phyloP scores from a whole-genome alignment of 2,888 invertebrate species.

The Allophyes oxyacanthae region DNA sequence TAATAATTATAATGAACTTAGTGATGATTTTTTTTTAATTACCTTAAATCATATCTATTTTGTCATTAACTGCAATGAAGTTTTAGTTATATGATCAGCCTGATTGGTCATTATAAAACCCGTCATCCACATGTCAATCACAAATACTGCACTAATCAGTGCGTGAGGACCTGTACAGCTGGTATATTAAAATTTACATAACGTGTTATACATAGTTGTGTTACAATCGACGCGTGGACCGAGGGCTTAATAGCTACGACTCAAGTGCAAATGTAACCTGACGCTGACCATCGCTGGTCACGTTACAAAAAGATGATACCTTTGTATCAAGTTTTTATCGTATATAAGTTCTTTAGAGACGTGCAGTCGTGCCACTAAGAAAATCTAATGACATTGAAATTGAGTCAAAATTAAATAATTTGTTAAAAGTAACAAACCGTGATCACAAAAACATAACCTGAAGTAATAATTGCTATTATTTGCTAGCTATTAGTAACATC shows the following conservation, averaged over 20 bases:
- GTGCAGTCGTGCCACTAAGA: slow-evolving; percentile 35
- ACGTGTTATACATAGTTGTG: slow-evolving; percentile 31
- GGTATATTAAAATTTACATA: slow-evolving; percentile 37
- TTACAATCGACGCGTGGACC: slow-evolving; percentile 24
- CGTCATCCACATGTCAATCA: slow-evolving; percentile 32
- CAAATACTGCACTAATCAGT: slow-evolving; percentile 48
- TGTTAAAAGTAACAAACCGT: too few species aligned
- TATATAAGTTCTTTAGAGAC: slow-evolving; percentile 28
- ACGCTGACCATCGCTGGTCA: slow-evolving; percentile 66
- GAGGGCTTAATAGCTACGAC: slow-evolving; percentile 23
- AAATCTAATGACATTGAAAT: slow-evolving; percentile 28
- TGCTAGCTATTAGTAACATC: too few species aligned
- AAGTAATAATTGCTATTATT: too few species aligned
- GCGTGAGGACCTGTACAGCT: slow-evolving; percentile 45
- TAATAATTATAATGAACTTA: too few species aligned
- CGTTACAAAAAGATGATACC: slow-evolving; percentile 62
- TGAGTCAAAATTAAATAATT: background rate
- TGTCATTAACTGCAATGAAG: too few species aligned
- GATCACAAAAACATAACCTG: too few species aligned
- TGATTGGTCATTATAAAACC: slow-evolving; percentile 18
- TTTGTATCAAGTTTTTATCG: slow-evolving; percentile 57
- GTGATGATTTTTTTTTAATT: too few species aligned
- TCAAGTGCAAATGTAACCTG: slow-evolving; percentile 65
- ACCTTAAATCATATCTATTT: too few species aligned
- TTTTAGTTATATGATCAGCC: too few species aligned